Evolutionary conservation across 2,797 vertebrate genomes (phyloP).

Genomic region (Euphonia xanthogaster): DNA sequence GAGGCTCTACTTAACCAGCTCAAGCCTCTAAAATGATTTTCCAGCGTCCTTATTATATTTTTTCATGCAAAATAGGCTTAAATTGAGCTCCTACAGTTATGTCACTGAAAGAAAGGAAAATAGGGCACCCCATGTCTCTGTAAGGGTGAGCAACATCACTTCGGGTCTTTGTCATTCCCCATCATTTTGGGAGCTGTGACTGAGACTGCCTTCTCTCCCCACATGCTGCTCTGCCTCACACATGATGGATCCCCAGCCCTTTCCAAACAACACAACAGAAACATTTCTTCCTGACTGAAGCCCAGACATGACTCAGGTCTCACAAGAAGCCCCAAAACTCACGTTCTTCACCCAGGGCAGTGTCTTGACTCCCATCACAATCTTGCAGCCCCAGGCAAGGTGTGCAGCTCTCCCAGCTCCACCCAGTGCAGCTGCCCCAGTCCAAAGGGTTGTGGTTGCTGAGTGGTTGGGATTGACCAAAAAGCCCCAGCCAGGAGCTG

Average conservation of each 20-base stretch:
- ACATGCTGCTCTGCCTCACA: background rate
- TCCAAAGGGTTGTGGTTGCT: background rate
- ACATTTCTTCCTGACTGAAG: fast-evolving
- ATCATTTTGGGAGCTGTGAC: background rate
- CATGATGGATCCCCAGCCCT: fast-evolving
- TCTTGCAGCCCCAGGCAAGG: background rate
- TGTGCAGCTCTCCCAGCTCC: fast-evolving
- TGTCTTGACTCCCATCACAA: background rate
- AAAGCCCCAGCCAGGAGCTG: background rate
- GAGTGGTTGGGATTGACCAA: background rate
- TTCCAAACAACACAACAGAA: background rate
- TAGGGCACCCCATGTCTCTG: background rate
- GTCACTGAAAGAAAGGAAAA: background rate
- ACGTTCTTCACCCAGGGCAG: background rate
- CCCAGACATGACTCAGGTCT: background rate
- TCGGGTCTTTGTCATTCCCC: background rate
- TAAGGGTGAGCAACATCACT: background rate
- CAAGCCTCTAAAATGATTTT: background rate
- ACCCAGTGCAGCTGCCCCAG: background rate
- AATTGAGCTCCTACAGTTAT: background rate
- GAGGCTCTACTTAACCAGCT: background rate
- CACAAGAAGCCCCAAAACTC: background rate
- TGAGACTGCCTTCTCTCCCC: background rate
- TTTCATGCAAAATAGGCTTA: background rate
- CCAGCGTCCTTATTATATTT: background rate